These are phyloP conservation scores for Indicator maculatus DNA, from an alignment of 2,113 vertebrate species.

Conservation along the genomic window DNA sequence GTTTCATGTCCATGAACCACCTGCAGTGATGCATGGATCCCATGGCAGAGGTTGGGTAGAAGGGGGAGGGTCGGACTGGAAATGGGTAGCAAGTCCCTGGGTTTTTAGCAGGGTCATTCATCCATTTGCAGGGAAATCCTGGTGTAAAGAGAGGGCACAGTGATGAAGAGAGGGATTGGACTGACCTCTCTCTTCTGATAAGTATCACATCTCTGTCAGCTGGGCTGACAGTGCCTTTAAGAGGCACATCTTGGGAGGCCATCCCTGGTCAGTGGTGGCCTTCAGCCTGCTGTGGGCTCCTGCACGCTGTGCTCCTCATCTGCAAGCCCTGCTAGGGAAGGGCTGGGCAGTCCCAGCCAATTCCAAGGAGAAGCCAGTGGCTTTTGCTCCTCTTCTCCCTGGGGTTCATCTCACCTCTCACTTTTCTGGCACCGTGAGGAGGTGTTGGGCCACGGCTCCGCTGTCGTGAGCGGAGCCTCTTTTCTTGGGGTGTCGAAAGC, in stretches of 20 bases:
- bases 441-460: rapidly evolving
- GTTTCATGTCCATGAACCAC: not conserved
- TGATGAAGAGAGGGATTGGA: not conserved
- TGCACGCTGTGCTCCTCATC: rapidly evolving
- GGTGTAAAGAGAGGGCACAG: not conserved
- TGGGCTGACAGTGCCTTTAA: not conserved
- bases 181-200: not conserved
- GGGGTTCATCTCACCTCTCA: not conserved
- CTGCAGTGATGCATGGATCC: not conserved
- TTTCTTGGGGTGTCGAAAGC: not conserved
- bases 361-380: not conserved
- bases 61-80: not conserved
- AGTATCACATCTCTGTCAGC: not conserved
- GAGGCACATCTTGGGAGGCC: not conserved
- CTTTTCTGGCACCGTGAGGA: not conserved
- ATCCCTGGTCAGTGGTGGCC: not conserved
- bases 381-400: not conserved
- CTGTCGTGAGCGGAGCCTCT: rapidly evolving
- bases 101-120: not conserved
- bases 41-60: not conserved
- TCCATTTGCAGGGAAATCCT: not conserved
- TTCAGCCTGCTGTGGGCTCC: not conserved
- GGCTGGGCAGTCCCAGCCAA: not conserved
- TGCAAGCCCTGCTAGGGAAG: rapidly evolving
- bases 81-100: not conserved